Evolutionary conservation across 64 coral and sea anemone species (phyloP).

Genomic region (Stichodactyla mertensii): DNA sequence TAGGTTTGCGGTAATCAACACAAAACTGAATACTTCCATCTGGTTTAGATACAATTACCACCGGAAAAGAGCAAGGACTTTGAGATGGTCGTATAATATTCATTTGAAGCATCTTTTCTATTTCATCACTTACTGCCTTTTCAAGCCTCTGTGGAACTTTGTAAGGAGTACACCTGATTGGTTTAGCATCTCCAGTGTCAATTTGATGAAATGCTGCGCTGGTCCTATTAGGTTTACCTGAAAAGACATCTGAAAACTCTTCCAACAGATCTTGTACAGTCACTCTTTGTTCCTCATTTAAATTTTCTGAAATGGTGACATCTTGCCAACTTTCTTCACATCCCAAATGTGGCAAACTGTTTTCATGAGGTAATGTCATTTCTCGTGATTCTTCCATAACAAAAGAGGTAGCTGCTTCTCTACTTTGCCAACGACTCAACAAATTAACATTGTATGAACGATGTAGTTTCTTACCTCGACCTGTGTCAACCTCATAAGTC

Average conservation of each 20-base stretch:
- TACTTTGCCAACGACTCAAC: constrained; percentile 30
- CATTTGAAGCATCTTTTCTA: constrained; percentile 40
- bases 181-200: constrained; percentile 11
- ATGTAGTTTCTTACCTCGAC: not conserved
- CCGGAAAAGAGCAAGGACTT: constrained; percentile 21
- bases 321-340: constrained; percentile 3
- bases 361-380: constrained; percentile 6
- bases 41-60: constrained; percentile 40
- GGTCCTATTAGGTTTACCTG: constrained; percentile 14
- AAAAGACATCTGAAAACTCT: constrained; percentile 32
- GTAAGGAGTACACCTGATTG: constrained; percentile 26
- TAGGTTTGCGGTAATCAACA: constrained; percentile 1
- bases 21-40: not conserved
- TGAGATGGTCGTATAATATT: constrained; percentile 42
- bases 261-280: constrained; percentile 1
- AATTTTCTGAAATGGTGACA: constrained; percentile 22
- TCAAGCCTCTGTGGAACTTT: constrained; percentile 13
- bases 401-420: constrained; percentile 16
- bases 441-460: constrained; percentile 30
- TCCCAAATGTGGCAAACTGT: not conserved
- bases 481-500: not conserved
- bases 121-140: constrained; percentile 20
- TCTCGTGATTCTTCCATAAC: not conserved
- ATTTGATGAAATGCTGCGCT: not conserved
- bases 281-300: not conserved